These are phyloP conservation scores for Eulemur rubriventer DNA, from an alignment of 2,797 vertebrate genomes.

Conservation along the genomic window DNA sequence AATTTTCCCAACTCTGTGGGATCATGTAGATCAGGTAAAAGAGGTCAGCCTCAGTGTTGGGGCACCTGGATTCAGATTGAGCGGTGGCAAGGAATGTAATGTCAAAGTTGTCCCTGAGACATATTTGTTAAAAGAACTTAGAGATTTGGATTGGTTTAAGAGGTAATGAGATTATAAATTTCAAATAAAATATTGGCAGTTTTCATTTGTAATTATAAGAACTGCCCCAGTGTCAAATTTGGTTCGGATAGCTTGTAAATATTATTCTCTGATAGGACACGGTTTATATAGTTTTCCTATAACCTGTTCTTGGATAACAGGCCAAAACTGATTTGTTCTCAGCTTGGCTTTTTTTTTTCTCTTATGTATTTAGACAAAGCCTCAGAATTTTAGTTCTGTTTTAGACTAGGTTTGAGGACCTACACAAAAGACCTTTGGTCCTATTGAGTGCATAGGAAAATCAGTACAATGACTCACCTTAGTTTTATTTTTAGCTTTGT, in stretches of 20 bases:
- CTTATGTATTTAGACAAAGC: background rate
- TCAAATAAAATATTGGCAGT: background rate
- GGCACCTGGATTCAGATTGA: background rate
- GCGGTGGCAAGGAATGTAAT: background rate
- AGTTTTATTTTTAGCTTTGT: background rate
- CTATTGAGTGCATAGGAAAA: background rate
- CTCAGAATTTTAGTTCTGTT: constrained; percentile 26
- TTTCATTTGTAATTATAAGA: constrained; percentile 4
- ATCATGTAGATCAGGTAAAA: background rate
- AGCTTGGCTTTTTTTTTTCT: background rate
- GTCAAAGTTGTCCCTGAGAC: background rate
- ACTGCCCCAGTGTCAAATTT: background rate
- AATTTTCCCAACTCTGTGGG: background rate
- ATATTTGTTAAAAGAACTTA: background rate
- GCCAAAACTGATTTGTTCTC: background rate
- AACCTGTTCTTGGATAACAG: background rate
- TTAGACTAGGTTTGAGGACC: background rate
- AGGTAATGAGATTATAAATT: constrained; percentile 3
- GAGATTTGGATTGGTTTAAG: background rate
- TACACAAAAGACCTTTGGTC: background rate
- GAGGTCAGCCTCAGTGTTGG: background rate
- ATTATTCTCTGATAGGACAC: background rate
- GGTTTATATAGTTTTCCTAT: background rate
- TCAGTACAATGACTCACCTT: background rate
- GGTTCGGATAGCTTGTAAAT: background rate